phyloP scores from a whole-genome alignment of 2,797 vertebrate genomes.

The Labroides dimidiatus region DNA sequence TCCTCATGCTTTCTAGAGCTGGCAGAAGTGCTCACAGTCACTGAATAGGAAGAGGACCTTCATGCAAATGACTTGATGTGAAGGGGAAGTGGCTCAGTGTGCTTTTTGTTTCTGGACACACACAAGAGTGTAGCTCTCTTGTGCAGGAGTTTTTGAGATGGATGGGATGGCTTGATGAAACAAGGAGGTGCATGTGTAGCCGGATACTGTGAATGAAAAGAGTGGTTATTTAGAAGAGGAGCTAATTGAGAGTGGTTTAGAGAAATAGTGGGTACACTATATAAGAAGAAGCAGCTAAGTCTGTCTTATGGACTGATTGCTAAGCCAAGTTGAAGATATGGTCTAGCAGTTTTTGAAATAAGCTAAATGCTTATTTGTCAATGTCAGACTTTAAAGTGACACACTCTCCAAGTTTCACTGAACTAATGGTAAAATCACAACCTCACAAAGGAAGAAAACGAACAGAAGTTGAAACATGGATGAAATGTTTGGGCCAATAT shows the following conservation, averaged over 20 bases:
- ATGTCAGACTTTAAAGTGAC: neutral
- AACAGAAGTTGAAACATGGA: neutral
- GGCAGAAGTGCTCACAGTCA: slow-evolving; percentile 54
- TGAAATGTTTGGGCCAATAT: neutral
- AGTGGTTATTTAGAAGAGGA: slow-evolving; percentile 72
- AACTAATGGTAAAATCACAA: neutral
- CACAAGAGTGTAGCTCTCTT: slow-evolving; percentile 74
- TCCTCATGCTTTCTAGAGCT: slow-evolving; percentile 28
- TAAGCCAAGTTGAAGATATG: slow-evolving; percentile 30
- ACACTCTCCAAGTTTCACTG: neutral
- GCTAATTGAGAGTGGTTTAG: slow-evolving; percentile 73
- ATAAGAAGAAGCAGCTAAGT: slow-evolving; percentile 61
- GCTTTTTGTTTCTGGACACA: slow-evolving; percentile 76
- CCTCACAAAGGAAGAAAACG: slow-evolving; percentile 8
- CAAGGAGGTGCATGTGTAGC: slow-evolving; percentile 76
- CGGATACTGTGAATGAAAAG: slow-evolving; percentile 76
- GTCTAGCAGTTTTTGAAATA: slow-evolving; percentile 7
- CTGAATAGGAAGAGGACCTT: slow-evolving; percentile 65
- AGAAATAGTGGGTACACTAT: slow-evolving; percentile 61
- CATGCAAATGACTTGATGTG: slow-evolving; percentile 77
- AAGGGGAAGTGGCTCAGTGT: slow-evolving; percentile 78
- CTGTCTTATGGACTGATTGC: slow-evolving; percentile 29
- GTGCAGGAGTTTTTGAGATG: slow-evolving; percentile 76
- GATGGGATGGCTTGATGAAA: slow-evolving; percentile 70
- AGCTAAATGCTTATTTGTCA: slow-evolving; percentile 8